Evolutionary conservation across 2,888 invertebrate species (phyloP).

Genomic region (Osmoderma eremita): DNA sequence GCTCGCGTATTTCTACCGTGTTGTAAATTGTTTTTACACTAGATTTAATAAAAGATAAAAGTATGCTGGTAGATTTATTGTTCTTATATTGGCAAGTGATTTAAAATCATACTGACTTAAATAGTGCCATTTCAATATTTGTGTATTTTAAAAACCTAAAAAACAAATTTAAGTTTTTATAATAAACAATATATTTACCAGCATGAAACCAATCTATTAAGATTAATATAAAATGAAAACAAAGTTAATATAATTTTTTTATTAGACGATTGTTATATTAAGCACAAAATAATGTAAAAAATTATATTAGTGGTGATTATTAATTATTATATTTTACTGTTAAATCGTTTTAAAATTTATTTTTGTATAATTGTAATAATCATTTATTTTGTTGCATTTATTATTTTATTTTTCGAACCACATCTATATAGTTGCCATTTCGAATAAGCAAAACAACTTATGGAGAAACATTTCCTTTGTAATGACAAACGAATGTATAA

Average conservation of each 20-base stretch:
- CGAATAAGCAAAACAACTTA: conserved; percentile 13
- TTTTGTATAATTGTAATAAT: conserved; percentile 38
- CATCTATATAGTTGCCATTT: conserved; percentile 36
- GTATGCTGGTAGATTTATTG: not conserved
- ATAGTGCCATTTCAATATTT: not conserved
- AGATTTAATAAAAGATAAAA: too few relatives aligned
- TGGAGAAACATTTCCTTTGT: not conserved
- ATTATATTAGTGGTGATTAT: conserved; percentile 14
- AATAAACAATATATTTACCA: conserved; percentile 13
- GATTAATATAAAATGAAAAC: conserved; percentile 2
- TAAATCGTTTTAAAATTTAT: conserved; percentile 39
- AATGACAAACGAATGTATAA: conserved; percentile 35
- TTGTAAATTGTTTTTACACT: not conserved
- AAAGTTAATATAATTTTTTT: conserved; percentile 8
- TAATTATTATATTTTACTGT: conserved; percentile 21
- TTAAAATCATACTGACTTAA: not conserved
- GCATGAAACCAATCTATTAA: not conserved
- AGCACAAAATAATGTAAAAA: conserved; percentile 3
- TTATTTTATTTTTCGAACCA: conserved; percentile 26
- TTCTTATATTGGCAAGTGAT: not conserved
- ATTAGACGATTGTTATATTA: conserved; percentile 14
- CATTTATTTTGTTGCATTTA: conserved; percentile 37
- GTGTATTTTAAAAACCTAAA: not conserved
- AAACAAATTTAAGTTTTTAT: too few relatives aligned
- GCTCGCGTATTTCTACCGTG: not conserved